These are phyloP conservation scores for Drosophila ananassae DNA, from an alignment of 1,140 invertebrate species.

Conservation along the genomic window DNA sequence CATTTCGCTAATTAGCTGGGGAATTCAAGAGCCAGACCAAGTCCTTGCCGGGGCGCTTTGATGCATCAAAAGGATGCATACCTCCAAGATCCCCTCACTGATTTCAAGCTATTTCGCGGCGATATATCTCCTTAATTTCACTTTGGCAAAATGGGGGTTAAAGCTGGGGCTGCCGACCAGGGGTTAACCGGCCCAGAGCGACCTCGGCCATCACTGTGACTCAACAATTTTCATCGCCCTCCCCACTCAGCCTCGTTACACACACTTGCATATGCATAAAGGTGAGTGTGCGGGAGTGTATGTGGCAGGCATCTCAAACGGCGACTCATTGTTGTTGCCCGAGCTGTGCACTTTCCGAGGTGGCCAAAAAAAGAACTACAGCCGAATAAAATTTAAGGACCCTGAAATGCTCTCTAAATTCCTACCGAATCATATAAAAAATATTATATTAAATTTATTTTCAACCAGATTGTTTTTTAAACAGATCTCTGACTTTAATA, in stretches of 20 bases:
- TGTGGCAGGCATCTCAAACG: slow-evolving; percentile 61
- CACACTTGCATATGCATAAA: slow-evolving; percentile 51
- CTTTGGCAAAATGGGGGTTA: slow-evolving; percentile 20
- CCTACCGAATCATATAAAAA: background rate
- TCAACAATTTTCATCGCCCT: slow-evolving; percentile 14
- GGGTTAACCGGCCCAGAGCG: slow-evolving; percentile 24
- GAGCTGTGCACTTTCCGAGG: slow-evolving; percentile 59
- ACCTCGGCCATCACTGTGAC: slow-evolving; percentile 17
- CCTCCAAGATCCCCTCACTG: slow-evolving; percentile 13
- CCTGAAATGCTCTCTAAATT: background rate
- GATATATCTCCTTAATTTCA: slow-evolving; percentile 28
- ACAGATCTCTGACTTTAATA: background rate
- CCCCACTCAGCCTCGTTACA: slow-evolving; percentile 36
- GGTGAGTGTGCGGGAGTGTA: slow-evolving; percentile 22
- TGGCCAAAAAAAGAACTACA: slow-evolving; percentile 20
- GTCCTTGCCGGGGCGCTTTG: background rate
- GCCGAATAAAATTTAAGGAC: background rate
- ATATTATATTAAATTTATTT: background rate
- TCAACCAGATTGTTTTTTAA: background rate
- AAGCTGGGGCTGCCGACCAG: slow-evolving; percentile 5
- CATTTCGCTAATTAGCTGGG: slow-evolving; percentile 50
- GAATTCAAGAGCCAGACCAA: slow-evolving; percentile 6
- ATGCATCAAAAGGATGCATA: slow-evolving; percentile 6
- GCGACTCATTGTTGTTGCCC: slow-evolving; percentile 53
- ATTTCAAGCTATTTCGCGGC: slow-evolving; percentile 7